Evolutionary conservation across 2,113 vertebrate genomes (phyloP).

Genomic region (Hyperopisus bebe): DNA sequence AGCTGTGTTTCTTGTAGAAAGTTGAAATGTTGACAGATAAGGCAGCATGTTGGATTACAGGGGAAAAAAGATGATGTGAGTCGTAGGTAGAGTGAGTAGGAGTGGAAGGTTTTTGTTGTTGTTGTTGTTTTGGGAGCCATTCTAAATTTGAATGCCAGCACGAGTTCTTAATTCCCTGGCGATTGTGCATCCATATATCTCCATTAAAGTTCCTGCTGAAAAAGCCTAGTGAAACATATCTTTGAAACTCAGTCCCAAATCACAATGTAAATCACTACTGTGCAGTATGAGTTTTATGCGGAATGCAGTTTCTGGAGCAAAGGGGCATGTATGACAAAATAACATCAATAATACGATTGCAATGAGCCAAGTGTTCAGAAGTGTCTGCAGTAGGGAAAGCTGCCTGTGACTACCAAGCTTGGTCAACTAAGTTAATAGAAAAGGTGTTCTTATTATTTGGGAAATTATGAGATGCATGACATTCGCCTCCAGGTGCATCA

Average conservation of each 20-base stretch:
- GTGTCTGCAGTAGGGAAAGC: background rate
- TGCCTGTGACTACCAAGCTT: background rate
- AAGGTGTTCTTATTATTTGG: background rate
- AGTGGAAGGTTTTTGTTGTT: background rate
- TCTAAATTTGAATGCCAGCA: background rate
- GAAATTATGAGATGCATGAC: background rate
- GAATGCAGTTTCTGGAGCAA: slow-evolving; percentile 4
- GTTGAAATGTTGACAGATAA: background rate
- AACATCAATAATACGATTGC: background rate
- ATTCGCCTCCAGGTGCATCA: background rate
- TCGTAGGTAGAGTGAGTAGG: background rate
- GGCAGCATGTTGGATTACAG: slow-evolving; percentile 5
- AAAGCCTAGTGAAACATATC: background rate
- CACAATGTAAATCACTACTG: background rate
- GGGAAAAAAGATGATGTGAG: background rate
- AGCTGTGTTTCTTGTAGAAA: background rate
- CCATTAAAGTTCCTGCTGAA: background rate
- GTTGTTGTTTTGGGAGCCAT: background rate
- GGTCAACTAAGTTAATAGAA: background rate
- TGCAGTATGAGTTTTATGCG: background rate
- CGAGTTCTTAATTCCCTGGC: background rate
- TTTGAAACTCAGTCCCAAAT: background rate
- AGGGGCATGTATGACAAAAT: background rate
- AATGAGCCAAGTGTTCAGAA: background rate
- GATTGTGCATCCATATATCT: background rate